A percentile compares a stretch with the other conserved stretches of the same genome.
phyloP scores from a whole-genome alignment of 2,113 vertebrate species.

The Ramphastos sulfuratus region DNA sequence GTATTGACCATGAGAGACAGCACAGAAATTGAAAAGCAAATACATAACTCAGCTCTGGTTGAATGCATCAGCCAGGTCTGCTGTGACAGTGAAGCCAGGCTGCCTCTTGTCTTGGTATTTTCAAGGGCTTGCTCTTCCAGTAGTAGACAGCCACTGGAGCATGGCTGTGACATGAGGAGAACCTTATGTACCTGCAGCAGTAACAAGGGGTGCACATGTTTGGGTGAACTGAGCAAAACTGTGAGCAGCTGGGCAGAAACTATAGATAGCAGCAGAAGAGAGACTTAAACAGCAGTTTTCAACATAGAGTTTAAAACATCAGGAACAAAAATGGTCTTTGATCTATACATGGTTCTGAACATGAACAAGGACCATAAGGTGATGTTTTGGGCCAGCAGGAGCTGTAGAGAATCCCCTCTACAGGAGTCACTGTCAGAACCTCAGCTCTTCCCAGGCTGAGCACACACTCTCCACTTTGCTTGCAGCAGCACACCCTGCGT shows the following conservation, averaged over 20 bases:
- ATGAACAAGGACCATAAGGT: neutral
- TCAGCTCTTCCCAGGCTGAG: neutral
- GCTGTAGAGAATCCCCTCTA: accelerated
- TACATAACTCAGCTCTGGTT: neutral
- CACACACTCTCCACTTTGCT: neutral
- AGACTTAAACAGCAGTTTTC: neutral
- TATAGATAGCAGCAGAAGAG: neutral
- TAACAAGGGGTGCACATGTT: neutral
- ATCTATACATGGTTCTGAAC: neutral
- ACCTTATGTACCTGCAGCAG: neutral
- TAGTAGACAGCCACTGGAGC: neutral
- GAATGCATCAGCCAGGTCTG: neutral
- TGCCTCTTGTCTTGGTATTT: neutral
- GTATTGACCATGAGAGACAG: neutral
- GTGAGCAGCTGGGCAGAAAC: neutral
- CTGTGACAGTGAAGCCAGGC: neutral
- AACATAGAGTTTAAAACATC: neutral
- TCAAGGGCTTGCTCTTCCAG: neutral
- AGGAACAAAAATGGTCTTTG: neutral
- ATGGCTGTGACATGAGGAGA: neutral
- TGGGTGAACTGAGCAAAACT: neutral
- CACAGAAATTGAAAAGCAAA: neutral
- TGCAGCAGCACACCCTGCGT: neutral
- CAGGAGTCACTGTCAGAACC: neutral
- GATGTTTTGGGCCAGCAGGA: neutral